Base-by-base conservation (phyloP, 2,888 invertebrate species). In the Tetragnatha montana region DNA sequence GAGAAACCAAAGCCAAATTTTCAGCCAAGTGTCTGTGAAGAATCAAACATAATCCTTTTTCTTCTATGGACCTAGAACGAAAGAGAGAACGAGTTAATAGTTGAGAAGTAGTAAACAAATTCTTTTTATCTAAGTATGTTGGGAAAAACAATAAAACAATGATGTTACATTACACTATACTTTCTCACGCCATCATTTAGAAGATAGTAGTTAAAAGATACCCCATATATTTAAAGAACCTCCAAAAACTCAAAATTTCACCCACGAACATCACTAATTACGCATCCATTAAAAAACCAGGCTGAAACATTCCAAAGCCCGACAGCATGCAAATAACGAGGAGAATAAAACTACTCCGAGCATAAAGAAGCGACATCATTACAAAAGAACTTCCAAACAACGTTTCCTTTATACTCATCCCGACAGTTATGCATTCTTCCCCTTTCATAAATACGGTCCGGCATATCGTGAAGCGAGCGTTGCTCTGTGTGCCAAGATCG, bases 401-500 rank as follows among this genome's bases (percentile, higher is more conserved):
- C 50, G 19, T 50, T 6, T 17, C 49, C 6, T 76, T 49, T 76
- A 19, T n/a, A n/a, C 49, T 76, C 10, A 7, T 60, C 60, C 60
- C 10, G 60, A 60, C 60, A 60, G 60, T 60, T 60, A 60, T 21
- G 51, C 78, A 10, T 60, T 60, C 78, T 78, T 78, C 78, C 60
- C 51, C 51, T 10, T 51, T 14, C 60, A 78, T 60, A 78, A 78
- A 78, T 51, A 60, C 7, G 22, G 51, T 60, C 60, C 78, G 51
- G 6, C 17, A 60, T 47, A 21, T 60, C 51, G 60, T 78, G 21
- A 78, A 78, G 60, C 78, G 78, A 51, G 14, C 78, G 22, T 78
- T 78, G 78, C 21, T 51, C 17, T 21, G n/a, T 22, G 51, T 78
- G 60, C 60, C n/a, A 76, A 50, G 60, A 78, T 51, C 78, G 60